Evolutionary conservation across 2,888 invertebrate genomes (phyloP).

Genomic region (Luperina nickerlii): DNA sequence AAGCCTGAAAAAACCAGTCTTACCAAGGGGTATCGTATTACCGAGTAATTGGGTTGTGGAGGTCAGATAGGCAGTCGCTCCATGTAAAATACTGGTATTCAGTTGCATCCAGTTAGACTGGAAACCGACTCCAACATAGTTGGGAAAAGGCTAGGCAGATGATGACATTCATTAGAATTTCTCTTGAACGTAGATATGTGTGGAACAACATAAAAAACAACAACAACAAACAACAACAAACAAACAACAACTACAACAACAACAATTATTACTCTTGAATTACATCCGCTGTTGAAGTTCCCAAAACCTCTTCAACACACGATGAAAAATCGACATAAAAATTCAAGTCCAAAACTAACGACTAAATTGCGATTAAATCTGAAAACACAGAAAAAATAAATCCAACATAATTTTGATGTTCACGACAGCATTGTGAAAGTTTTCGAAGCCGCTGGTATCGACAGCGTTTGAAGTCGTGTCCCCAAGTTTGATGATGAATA

Average conservation of each 20-base stretch:
- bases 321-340: not conserved
- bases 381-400: conserved; percentile 34
- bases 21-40: no score
- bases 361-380: conserved; percentile 3
- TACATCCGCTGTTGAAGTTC: not conserved
- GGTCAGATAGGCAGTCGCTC: no score
- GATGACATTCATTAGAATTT: no score
- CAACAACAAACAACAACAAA: no score
- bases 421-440: conserved; percentile 38
- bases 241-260: no score
- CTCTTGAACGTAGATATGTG: not conserved
- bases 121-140: no score
- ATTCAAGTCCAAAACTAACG: conserved; percentile 5
- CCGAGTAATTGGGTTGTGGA: no score
- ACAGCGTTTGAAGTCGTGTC: conserved; percentile 46
- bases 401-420: conserved; percentile 32
- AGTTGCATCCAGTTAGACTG: no score
- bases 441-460: conserved; percentile 47
- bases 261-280: not conserved
- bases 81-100: no score
- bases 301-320: not conserved
- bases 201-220: not conserved
- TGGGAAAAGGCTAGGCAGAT: no score
- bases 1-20: no score
- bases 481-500: conserved; percentile 58